Conservation (phyloP, 2,797 vertebrate species). For the Anguilla megastoma region DNA sequence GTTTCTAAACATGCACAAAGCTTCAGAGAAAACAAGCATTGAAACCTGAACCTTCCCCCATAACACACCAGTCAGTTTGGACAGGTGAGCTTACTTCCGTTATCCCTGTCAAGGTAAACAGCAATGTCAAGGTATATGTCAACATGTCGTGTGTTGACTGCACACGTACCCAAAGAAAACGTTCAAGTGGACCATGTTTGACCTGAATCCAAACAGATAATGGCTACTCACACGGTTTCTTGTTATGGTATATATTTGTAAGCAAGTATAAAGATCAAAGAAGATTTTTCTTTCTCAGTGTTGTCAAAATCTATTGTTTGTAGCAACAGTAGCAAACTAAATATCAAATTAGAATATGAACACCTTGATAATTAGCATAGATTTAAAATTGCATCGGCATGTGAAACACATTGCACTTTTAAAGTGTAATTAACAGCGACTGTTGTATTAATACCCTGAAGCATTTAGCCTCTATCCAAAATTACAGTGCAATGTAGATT, state of each 20-base stretch:
- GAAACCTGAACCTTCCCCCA: too few species aligned
- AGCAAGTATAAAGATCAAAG: background rate
- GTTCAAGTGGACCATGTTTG: background rate
- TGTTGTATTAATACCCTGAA: background rate
- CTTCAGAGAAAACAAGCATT: too few species aligned
- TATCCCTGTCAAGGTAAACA: too few species aligned
- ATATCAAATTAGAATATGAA: background rate
- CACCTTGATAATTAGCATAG: slow-evolving; percentile 4
- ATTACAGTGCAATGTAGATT: background rate
- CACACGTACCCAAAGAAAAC: background rate
- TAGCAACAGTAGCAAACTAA: background rate
- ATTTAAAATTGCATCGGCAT: slow-evolving; percentile 6
- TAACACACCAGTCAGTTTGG: too few species aligned
- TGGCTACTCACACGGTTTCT: background rate
- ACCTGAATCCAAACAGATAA: background rate
- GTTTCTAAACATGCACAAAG: too few species aligned
- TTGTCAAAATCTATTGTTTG: background rate
- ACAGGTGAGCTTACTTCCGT: too few species aligned
- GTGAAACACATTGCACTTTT: background rate
- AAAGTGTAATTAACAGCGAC: background rate
- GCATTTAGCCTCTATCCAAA: background rate
- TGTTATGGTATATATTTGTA: background rate
- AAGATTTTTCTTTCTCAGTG: background rate
- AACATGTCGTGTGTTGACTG: background rate
- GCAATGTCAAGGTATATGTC: too few species aligned